These are phyloP conservation scores for Prietella phreatophila DNA, from an alignment of 2,113 vertebrate species.

Conservation along the genomic window DNA sequence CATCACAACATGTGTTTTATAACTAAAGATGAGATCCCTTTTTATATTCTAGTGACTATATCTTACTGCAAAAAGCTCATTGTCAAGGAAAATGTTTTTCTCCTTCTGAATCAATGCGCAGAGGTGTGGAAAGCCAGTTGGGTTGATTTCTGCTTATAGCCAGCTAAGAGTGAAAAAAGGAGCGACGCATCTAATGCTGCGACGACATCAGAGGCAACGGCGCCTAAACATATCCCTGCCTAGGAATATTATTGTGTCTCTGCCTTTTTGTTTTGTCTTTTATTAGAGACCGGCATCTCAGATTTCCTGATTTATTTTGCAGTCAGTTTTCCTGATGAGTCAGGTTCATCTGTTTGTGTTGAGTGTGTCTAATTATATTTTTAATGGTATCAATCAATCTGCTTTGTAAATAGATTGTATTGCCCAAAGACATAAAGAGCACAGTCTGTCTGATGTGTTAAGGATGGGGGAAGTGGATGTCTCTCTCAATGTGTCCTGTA, in stretches of 20 bases:
- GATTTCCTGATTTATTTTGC: not conserved
- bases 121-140: not conserved
- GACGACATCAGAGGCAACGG: not conserved
- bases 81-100: not conserved
- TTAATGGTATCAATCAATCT: not conserved
- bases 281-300: not conserved
- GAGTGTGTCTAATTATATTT: not conserved
- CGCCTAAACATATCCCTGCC: not conserved
- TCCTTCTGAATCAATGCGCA: not conserved
- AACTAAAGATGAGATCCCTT: no score
- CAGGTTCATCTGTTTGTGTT: not conserved
- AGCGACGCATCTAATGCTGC: not conserved
- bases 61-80: not conserved
- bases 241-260: conserved; percentile 2
- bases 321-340: conserved; percentile 4
- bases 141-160: not conserved
- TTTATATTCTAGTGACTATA: no score
- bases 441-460: conserved; percentile 16
- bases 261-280: not conserved
- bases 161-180: not conserved
- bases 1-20: no score
- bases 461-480: not conserved
- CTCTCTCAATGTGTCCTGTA: conserved; percentile 2
- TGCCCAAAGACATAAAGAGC: not conserved
- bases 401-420: not conserved